Conservation (phyloP, 2,113 vertebrate genomes). For the Sphyrna mokarran region DNA sequence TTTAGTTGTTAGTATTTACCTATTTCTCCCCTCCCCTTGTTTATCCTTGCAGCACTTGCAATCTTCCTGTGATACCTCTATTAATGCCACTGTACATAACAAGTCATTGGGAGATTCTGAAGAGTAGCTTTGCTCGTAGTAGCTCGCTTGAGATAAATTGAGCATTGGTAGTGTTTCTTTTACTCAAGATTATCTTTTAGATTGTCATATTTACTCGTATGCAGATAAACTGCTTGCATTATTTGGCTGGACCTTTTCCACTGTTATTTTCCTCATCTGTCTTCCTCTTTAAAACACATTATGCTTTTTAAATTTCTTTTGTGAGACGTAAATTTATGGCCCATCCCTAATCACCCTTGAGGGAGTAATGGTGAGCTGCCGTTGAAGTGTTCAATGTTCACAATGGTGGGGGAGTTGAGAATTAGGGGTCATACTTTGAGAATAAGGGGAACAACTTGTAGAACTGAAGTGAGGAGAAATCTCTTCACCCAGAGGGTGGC, state of each 20-base stretch:
- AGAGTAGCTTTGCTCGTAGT: neutral
- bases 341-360: no score
- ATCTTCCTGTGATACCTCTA: neutral
- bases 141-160: neutral
- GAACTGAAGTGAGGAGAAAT: no score
- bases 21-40: neutral
- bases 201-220: neutral
- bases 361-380: no score
- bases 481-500: no score
- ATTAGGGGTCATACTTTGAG: no score
- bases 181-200: neutral
- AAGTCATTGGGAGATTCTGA: neutral
- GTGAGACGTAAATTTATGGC: no score
- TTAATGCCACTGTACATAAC: neutral
- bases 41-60: neutral
- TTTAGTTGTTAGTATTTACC: neutral
- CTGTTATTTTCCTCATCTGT: neutral
- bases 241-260: neutral
- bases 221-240: neutral
- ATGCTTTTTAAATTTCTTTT: neutral
- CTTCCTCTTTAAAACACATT: neutral
- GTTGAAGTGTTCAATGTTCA: no score
- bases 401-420: no score
- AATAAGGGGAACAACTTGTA: no score
- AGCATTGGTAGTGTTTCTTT: neutral